Evolutionary conservation across 2,113 vertebrate genomes (phyloP).

Genomic region (Athene cunicularia): DNA sequence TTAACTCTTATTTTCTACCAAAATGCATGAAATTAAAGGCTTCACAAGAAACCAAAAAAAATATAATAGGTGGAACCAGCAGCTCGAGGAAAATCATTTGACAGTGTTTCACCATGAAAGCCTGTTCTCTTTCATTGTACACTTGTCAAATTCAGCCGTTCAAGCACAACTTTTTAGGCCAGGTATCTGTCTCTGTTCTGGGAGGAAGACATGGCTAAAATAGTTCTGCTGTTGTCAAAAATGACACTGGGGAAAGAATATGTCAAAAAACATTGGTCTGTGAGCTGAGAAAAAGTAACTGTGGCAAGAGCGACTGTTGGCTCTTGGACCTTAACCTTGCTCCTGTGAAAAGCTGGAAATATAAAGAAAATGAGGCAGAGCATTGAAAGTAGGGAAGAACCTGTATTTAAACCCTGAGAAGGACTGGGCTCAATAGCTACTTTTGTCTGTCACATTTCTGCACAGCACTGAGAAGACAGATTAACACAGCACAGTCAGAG

Average conservation of each 20-base stretch:
- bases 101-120: not conserved
- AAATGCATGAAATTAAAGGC: not conserved
- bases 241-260: not conserved
- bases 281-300: not conserved
- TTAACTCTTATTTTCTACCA: not conserved
- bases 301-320: not conserved
- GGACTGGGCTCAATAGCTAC: not conserved
- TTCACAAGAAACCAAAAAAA: not conserved
- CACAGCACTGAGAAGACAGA: not conserved
- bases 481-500: too few species aligned
- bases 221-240: not conserved
- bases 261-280: not conserved
- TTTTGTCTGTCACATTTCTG: not conserved
- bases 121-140: not conserved
- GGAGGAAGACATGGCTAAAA: not conserved
- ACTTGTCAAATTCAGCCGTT: not conserved
- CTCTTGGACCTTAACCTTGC: not conserved
- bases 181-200: not conserved
- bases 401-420: not conserved
- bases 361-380: not conserved
- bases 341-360: not conserved
- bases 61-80: not conserved
- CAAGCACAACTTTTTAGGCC: not conserved
- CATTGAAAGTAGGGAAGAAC: not conserved
- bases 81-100: not conserved